phyloP scores from a whole-genome alignment of 2,113 vertebrate species.

The Passer domesticus region DNA sequence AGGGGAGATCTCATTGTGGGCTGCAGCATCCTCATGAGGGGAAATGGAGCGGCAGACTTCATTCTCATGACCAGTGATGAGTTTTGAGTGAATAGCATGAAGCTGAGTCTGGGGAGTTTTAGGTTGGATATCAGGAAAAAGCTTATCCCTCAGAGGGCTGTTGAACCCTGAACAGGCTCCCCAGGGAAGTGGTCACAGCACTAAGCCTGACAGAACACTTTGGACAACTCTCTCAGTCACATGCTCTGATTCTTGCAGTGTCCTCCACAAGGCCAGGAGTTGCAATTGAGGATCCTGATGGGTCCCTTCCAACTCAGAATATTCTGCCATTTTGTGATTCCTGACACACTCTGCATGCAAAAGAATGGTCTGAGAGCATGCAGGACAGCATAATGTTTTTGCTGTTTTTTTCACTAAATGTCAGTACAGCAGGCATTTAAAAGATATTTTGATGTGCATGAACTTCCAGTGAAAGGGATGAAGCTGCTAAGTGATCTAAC shows the following conservation, averaged over 20 bases:
- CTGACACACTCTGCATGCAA: neutral
- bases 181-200: neutral
- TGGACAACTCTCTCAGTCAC: neutral
- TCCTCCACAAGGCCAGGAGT: neutral
- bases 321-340: neutral
- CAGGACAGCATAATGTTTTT: neutral
- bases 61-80: neutral
- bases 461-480: neutral
- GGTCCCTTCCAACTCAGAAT: neutral
- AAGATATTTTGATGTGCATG: neutral
- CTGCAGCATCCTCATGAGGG: neutral
- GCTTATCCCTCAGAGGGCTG: neutral
- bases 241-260: neutral
- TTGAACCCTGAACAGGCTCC: neutral
- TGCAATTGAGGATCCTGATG: too few species aligned
- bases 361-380: neutral
- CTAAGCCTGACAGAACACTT: neutral
- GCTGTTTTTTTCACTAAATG: neutral
- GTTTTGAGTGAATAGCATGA: neutral
- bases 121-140: neutral
- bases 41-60: neutral
- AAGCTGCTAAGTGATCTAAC: neutral
- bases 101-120: neutral
- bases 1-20: neutral
- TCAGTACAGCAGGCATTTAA: neutral